A percentile compares a stretch with the other conserved stretches of the same genome.
Evolutionary conservation across 2,888 invertebrate genomes (phyloP).

Genomic region (Eupeodes luniger): DNA sequence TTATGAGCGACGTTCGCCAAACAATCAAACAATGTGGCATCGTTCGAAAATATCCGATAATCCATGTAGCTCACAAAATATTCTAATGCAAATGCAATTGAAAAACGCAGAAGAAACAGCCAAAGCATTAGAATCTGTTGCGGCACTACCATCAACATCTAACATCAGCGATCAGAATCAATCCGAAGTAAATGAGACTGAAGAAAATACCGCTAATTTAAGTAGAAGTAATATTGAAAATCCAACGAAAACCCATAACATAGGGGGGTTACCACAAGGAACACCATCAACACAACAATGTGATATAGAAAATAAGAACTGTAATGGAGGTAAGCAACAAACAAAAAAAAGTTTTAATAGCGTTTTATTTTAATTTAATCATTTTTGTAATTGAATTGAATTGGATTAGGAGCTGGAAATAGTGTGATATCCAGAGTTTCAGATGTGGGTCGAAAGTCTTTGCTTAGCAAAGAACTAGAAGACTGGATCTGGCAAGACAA

Average conservation of each 20-base stretch:
- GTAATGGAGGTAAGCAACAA: constrained; percentile 61
- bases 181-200: constrained; percentile 70
- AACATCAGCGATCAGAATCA: constrained; percentile 59
- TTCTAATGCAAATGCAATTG: constrained; percentile 55
- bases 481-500: constrained; percentile 99
- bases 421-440: constrained; percentile 62
- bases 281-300: constrained; percentile 80
- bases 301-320: constrained; percentile 81
- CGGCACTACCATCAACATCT: constrained; percentile 44
- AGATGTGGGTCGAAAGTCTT: constrained; percentile 78
- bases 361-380: not conserved
- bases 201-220: constrained; percentile 66
- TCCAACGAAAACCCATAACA: constrained; percentile 80
- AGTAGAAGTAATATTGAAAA: constrained; percentile 72
- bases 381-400: not conserved
- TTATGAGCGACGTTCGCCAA: constrained; percentile 91
- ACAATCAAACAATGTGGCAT: constrained; percentile 76
- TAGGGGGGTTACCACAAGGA: constrained; percentile 74
- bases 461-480: constrained; percentile 88
- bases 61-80: constrained; percentile 67
- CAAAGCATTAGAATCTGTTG: constrained; percentile 34
- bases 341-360: not conserved
- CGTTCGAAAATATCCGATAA: constrained; percentile 55
- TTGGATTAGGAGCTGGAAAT: constrained; percentile 41
- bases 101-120: constrained; percentile 51